Conservation (phyloP, 2,888 invertebrate species). For the Bugula neritina region DNA sequence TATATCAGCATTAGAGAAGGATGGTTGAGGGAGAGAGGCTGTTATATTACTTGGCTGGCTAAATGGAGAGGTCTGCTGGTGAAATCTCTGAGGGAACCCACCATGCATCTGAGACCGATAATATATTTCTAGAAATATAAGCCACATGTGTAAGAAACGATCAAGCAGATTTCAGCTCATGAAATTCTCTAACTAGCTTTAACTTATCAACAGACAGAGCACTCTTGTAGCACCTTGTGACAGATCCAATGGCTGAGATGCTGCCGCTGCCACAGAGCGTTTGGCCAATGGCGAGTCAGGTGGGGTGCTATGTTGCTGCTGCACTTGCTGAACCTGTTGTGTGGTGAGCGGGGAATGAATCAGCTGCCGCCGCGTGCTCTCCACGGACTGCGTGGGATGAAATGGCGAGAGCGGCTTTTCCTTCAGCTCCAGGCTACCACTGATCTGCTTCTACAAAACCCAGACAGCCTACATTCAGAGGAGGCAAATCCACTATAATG, state of each 20-base stretch:
- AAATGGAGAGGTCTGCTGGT: not conserved
- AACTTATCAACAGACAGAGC: too few species aligned
- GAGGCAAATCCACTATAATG: too few species aligned
- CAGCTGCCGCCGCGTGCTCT: not conserved
- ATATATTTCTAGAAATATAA: not conserved
- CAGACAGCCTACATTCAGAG: too few species aligned
- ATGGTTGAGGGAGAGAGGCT: not conserved
- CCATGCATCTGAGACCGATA: not conserved
- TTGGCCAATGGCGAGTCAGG: not conserved
- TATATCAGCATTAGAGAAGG: not conserved
- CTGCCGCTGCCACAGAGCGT: not conserved
- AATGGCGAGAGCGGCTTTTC: not conserved
- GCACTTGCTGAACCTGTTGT: not conserved
- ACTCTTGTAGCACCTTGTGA: not conserved
- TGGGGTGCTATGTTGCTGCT: conserved; percentile 10
- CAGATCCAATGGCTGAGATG: not conserved
- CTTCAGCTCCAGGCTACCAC: conserved; percentile 2
- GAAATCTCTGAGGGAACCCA: not conserved
- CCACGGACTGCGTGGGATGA: not conserved
- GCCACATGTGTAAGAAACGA: too few species aligned
- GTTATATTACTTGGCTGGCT: not conserved
- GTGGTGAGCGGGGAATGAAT: not conserved
- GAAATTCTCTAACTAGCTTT: too few species aligned
- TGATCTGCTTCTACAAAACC: conserved; percentile 6
- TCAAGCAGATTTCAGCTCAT: too few species aligned